Evolutionary conservation across 1,140 invertebrate species (phyloP), one percentile per base, ranked within the genome.

Genomic region (Brachionus sp.): DNA sequence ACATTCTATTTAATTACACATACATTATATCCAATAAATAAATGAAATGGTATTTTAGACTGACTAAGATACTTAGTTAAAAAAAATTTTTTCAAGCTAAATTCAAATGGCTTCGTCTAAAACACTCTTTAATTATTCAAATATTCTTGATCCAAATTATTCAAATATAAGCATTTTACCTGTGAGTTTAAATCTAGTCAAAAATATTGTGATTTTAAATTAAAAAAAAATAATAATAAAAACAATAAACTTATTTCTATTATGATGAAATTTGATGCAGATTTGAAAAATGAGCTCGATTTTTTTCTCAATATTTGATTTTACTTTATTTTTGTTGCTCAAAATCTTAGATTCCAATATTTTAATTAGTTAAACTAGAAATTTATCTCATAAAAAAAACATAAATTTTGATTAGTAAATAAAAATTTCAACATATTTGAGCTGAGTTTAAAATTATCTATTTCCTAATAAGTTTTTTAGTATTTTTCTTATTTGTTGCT

Each of bases 111-210:
- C 50, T 57, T 57, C 50, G 50, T n/a, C 9, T 57, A n/a, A 57
- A 19, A 57, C 50, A 2, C 50, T 19, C 50, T 57, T 9, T 57
- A 23, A 23, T 19, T 57, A 57, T 57, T 57, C 50, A 25, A 57
- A 57, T 57, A 57, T 57, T 57, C 50, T 57, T 57, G 50, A 57
- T 57, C 50, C 50, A 57, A 57, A 57, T 57, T 57, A 23, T 57
- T 42, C n/a, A n/a, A 42, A 2, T 42, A 42, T 57, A 19, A 57
- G 50, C 50, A 57, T 57, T 57, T 19, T 16, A 57, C 19, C 50
- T 57, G 19, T 57, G 7, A 57, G 50, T 57, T 19, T 57, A 57
- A 57, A 57, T 19, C 16, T 57, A 57, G 50, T 7, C 50, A 19
- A 57, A 57, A 57, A 57, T 50, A 50, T 29, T 2, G 29, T 29